Percentiles rank a stretch among this genome's conserved stretches.
Evolutionary conservation across 2,888 invertebrate genomes (phyloP).

Genomic region (Cephus runcator): DNA sequence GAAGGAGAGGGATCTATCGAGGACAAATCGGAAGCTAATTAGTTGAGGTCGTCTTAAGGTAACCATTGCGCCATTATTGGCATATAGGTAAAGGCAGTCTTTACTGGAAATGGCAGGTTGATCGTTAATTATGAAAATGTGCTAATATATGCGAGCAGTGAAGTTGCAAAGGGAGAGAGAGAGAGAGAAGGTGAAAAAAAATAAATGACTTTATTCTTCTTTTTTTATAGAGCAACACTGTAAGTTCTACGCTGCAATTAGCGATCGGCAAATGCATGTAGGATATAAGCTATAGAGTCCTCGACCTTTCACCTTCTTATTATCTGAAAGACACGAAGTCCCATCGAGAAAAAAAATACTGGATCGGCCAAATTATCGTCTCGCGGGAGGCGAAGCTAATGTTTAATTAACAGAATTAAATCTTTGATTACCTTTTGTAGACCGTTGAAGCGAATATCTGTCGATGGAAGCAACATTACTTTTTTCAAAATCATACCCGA

Average conservation of each 20-base stretch:
- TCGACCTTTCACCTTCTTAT: neutral
- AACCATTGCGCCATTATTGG: neutral
- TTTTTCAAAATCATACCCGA: neutral
- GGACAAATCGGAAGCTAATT: neutral
- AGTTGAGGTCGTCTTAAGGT: neutral
- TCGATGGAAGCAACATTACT: neutral
- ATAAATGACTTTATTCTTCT: neutral
- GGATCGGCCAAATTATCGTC: too few relatives aligned
- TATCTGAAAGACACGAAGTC: neutral
- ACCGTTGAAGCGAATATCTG: too few relatives aligned
- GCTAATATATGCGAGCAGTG: neutral
- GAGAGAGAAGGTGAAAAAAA: neutral
- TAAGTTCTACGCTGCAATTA: neutral
- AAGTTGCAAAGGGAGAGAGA: neutral
- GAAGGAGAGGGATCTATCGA: neutral
- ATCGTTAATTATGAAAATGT: neutral
- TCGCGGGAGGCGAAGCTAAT: too few relatives aligned
- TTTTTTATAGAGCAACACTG: neutral
- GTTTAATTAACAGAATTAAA: too few relatives aligned
- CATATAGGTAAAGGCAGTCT: neutral
- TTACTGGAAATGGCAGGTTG: neutral
- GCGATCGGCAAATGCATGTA: neutral
- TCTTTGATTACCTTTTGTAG: too few relatives aligned
- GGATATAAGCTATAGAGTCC: neutral
- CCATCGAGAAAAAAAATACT: too few relatives aligned